These are phyloP conservation scores for Siphonodentalium dalli DNA, from an alignment of 2,888 invertebrate species.

Conservation along the genomic window DNA sequence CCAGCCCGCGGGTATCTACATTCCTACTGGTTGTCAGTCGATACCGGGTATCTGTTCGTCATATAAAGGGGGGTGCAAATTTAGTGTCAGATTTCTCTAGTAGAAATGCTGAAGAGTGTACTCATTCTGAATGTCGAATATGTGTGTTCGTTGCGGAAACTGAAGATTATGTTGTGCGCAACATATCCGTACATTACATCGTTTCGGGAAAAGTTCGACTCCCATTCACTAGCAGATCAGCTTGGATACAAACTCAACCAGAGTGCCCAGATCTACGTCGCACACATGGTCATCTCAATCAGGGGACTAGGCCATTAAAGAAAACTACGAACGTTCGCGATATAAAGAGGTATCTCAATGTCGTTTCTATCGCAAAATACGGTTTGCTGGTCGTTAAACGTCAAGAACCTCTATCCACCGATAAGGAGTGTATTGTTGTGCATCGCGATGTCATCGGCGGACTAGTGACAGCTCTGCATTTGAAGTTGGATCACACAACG, in stretches of 20 bases:
- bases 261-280: constrained; percentile 23
- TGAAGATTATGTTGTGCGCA: constrained; percentile 23
- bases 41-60: constrained; percentile 16
- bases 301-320: constrained; percentile 13
- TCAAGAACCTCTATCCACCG: no score
- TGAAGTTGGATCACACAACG: no score
- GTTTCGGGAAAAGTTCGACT: background rate
- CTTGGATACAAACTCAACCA: constrained; percentile 19
- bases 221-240: constrained; percentile 21
- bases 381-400: constrained; percentile 20
- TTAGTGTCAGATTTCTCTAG: constrained; percentile 25
- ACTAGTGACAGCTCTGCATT: no score
- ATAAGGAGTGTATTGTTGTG: no score
- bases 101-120: constrained; percentile 20
- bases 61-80: constrained; percentile 14
- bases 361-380: constrained; percentile 13
- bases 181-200: constrained; percentile 8
- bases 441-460: no score
- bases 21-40: constrained; percentile 27
- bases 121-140: constrained; percentile 13
- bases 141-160: constrained; percentile 1
- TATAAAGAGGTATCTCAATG: constrained; percentile 25
- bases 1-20: constrained; percentile 17
- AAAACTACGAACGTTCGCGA: constrained; percentile 14
- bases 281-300: constrained; percentile 26